Base-by-base conservation (phyloP, 2,797 vertebrate species). In the Brachyalestes nurse region DNA sequence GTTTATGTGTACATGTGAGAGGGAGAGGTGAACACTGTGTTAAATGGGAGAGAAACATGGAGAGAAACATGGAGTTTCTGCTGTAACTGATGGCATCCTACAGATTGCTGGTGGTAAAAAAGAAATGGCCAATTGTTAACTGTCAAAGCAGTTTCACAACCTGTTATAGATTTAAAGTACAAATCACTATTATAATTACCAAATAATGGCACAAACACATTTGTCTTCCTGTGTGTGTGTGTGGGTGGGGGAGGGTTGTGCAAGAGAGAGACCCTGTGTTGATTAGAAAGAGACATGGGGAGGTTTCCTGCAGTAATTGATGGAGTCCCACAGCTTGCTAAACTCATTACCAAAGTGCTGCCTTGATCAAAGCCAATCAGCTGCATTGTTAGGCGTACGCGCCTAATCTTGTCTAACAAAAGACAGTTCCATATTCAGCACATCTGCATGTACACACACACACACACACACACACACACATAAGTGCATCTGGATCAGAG, bases 311-410 rank as follows among this genome's bases (percentile, higher is more conserved):
- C 51, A 57, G 70, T 38, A 72, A 81, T 70, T 82, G 57, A 79
- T 77, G 70, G 75, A 80, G 61, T 77, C 74, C 78, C 75, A 66
- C 69, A 38, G 70, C 77, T 76, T 71, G 60, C 80, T 82, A 82
- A 83, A 78, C 77, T 51, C 83, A 78, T 84, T 80, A 84, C 58
- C 10, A 75, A 76, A 84, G 51, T 58, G 81, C 73, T 77, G 69
- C 72, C 65, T 70, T 72, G 81, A 73, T 82, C 73, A 82, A 82
- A 80, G 60, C 40, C 66, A 78, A 79, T 83, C 81, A 81, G 69
- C 72, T 81, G 45, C 72, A 79, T 76, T 72, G 78, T 83, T 85
- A 69, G n/a, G 57, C 67, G 71, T 51, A 72, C 14, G 16, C 53
- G 47, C 58, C 70, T 80, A 73, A 82, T 74, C 73, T 51, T n/a